Conservation (phyloP, 2,113 vertebrate genomes). For the Strigops habroptila region DNA sequence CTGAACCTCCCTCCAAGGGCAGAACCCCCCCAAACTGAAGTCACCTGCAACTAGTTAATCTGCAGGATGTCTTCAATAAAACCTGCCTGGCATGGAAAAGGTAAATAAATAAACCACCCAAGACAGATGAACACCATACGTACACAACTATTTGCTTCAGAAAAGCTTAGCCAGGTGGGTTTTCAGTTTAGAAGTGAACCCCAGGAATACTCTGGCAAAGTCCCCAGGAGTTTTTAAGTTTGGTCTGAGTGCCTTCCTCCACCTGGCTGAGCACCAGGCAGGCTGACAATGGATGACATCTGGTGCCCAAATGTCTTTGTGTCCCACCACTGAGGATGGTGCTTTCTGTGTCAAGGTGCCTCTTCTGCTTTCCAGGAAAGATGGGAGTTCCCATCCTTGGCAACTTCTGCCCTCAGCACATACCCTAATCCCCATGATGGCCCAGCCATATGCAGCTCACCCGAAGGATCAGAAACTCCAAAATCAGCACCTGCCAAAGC, state of each 20-base stretch:
- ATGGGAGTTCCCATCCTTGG: not conserved
- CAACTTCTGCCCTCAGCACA: not conserved
- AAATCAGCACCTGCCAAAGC: rapidly evolving
- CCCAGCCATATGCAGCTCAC: not conserved
- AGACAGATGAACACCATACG: not conserved
- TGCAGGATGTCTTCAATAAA: not conserved
- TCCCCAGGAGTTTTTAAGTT: not conserved
- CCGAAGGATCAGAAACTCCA: not conserved
- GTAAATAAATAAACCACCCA: not conserved
- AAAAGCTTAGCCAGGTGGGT: not conserved
- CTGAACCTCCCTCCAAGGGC: not conserved
- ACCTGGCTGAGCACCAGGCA: rapidly evolving
- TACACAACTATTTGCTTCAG: not conserved
- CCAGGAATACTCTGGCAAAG: not conserved
- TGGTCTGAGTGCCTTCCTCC: not conserved
- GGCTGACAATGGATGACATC: rapidly evolving
- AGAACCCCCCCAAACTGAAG: not conserved
- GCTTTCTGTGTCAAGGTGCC: not conserved
- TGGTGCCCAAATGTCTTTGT: not conserved
- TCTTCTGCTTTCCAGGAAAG: not conserved
- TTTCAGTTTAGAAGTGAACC: not conserved
- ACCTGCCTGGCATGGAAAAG: not conserved
- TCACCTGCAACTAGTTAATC: not conserved
- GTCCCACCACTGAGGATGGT: rapidly evolving
- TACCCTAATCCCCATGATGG: rapidly evolving